phyloP scores from a whole-genome alignment of 2,888 invertebrate genomes.

The Bursaphelenchus okinawaensis region DNA sequence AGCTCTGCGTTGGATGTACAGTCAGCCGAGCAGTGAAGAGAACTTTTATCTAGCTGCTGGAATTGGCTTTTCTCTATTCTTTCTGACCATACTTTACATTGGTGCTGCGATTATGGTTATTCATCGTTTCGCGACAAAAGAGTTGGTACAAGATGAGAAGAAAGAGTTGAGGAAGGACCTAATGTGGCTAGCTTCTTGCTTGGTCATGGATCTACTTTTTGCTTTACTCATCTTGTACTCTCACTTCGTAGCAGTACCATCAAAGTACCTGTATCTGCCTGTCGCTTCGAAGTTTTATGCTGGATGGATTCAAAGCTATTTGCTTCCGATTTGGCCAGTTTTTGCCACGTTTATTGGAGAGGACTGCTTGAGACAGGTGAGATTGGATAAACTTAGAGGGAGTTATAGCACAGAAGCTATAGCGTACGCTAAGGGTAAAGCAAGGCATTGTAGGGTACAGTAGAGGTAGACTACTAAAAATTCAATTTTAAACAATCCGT shows the following conservation, averaged over 20 bases:
- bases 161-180: constrained; percentile 3
- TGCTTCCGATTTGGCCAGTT: constrained; percentile 4
- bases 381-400: no score
- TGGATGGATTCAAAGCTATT: constrained; percentile 5
- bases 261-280: constrained; percentile 2
- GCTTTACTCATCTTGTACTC: constrained; percentile 9
- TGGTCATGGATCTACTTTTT: constrained; percentile 5
- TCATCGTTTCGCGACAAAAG: neutral
- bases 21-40: constrained; percentile 10
- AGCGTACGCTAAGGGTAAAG: no score
- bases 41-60: constrained; percentile 6
- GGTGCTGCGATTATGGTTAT: neutral
- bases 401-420: no score
- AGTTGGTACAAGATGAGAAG: neutral
- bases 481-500: no score
- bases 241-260: constrained; percentile 1
- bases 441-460: no score
- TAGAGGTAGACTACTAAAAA: no score
- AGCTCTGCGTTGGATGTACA: constrained; percentile 14
- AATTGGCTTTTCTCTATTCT: constrained; percentile 1
- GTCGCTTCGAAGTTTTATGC: neutral
- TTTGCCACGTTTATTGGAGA: constrained; percentile 5
- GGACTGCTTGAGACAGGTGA: constrained; percentile 9
- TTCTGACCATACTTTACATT: neutral
- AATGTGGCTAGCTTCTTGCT: neutral